phyloP scores from a whole-genome alignment of 2,888 invertebrate species.

The Lasioglossum villosulum region DNA sequence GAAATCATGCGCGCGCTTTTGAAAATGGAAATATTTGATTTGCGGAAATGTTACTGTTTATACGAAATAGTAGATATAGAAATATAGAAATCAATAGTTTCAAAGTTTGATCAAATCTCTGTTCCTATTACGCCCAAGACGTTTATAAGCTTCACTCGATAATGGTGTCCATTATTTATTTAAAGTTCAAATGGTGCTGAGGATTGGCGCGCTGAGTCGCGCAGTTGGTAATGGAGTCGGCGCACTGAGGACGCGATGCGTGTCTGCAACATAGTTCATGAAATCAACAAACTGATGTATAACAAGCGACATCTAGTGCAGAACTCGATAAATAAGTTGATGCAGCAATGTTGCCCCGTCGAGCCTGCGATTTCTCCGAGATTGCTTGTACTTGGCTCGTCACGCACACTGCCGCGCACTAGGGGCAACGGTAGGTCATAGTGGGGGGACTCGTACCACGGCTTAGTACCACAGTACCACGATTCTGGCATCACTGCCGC shows the following conservation, averaged over 20 bases:
- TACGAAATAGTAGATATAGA: no score
- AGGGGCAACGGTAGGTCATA: no score
- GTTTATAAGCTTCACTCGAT: background rate
- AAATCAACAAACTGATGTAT: background rate
- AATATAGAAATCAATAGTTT: background rate
- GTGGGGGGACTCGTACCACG: no score
- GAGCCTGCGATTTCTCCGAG: conserved; percentile 20
- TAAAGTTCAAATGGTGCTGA: background rate
- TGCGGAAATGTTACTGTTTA: no score
- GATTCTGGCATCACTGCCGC: background rate
- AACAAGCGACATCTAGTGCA: conserved; percentile 34
- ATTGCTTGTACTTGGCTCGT: no score
- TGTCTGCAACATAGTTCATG: background rate
- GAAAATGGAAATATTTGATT: no score
- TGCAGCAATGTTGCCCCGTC: background rate
- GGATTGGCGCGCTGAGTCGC: background rate
- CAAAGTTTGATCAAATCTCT: background rate
- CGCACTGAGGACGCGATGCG: background rate
- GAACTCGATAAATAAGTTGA: background rate
- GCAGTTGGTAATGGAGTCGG: background rate
- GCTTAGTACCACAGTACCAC: no score
- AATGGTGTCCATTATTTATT: background rate
- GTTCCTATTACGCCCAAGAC: background rate
- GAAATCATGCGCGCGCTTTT: no score
- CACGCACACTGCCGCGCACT: no score